These are phyloP conservation scores for Megaceryle torquata DNA, from an alignment of 2,113 vertebrate genomes.

Conservation along the genomic window DNA sequence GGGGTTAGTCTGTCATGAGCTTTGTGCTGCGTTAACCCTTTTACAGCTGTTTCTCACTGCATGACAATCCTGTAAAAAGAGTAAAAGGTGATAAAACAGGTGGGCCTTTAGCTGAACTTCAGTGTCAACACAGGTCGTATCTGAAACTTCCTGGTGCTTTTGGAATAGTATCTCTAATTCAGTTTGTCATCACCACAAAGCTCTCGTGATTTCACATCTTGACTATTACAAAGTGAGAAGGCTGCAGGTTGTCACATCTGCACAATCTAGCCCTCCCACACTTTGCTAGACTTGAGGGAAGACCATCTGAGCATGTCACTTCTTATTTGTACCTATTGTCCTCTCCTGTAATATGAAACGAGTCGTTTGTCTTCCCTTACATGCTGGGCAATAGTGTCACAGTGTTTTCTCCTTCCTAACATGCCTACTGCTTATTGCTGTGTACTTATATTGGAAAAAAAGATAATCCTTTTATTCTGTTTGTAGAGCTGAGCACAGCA, in stretches of 20 bases:
- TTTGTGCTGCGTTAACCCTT: background rate
- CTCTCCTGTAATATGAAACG: background rate
- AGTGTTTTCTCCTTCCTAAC: background rate
- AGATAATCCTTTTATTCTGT: background rate
- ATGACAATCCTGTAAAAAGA: background rate
- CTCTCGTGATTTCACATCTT: background rate
- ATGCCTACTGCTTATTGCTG: background rate
- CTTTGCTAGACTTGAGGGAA: background rate
- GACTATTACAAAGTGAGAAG: background rate
- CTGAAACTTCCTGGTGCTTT: background rate
- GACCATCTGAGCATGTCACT: background rate
- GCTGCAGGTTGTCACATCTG: background rate
- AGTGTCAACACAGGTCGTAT: background rate
- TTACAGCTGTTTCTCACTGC: background rate
- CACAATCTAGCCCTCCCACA: background rate
- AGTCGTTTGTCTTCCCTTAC: background rate
- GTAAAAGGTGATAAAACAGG: background rate
- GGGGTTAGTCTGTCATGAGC: background rate
- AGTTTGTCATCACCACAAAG: background rate
- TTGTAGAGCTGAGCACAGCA: background rate
- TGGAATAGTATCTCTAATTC: background rate
- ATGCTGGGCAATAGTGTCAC: accelerated
- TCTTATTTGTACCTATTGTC: background rate
- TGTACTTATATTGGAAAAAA: background rate
- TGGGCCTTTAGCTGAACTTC: background rate